Evolutionary conservation across 2,113 vertebrate species (phyloP), one percentile per base, ranked within the genome.

Genomic region (Paedocypris sp.): DNA sequence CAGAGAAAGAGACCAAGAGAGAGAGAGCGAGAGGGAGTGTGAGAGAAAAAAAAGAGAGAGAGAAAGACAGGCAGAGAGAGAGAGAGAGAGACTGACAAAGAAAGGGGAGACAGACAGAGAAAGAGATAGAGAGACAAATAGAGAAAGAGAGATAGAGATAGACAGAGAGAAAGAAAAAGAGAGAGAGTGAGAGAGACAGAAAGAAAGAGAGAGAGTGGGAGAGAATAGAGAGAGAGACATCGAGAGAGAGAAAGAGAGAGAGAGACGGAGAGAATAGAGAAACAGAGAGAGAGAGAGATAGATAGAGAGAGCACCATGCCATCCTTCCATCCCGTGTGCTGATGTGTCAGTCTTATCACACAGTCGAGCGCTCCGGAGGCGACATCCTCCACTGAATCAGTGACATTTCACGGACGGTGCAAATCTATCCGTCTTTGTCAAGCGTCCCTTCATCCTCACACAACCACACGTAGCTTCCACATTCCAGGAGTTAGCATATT

Each of bases 341-440:
- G 81, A 83, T 82, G 81, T 83, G 85, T 84, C 83, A 82, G 80
- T 80, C 82, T 84, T 85, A 86, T 86, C 85, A 85, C 84, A 83
- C 82, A 80, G 83, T 73, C 75, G 75, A 85, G 80, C 76, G 75
- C 83, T 85, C 80, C 80, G 15, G 82, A 82, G 80, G 83, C 83
- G 86, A 87, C 85, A 87, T 81, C 82, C 83, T 86, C 86, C 80
- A 82, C 84, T 84, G 86, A 85, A 86, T 87, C 84, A 77, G 79
- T 88, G 86, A 88, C 86, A 88, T 87, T 88, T 88, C 83, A 86
- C 81, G 83, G 84, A 84, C 79, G 83, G 80, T 81, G 83, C 80
- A 80, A 84, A 88, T 88, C 86, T 87, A 88, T 87, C 85, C 82
- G 74, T 87, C 86, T 86, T 82, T 86, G 84, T 87, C 81, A 86